These are phyloP conservation scores for Epiblema foenella DNA, from an alignment of 2,888 invertebrate species.

Conservation along the genomic window DNA sequence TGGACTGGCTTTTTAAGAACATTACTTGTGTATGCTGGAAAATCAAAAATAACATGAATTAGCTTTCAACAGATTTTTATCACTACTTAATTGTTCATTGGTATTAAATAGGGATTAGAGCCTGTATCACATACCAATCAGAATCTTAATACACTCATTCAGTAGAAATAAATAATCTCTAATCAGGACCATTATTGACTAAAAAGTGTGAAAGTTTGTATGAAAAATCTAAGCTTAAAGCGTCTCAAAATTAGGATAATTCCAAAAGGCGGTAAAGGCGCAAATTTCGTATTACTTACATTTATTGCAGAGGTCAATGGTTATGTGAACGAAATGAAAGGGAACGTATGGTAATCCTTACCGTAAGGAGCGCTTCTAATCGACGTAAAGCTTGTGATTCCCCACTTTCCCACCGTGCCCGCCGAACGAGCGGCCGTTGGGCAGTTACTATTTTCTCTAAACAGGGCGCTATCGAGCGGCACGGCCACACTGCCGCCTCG, in stretches of 20 bases:
- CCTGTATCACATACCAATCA: not conserved
- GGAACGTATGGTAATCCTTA: slow-evolving; percentile 63
- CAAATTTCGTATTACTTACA: slow-evolving; percentile 70
- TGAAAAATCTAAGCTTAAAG: slow-evolving; percentile 16
- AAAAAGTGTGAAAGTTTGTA: slow-evolving; percentile 26
- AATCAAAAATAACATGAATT: slow-evolving; percentile 52
- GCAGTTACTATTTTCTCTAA: slow-evolving; percentile 92
- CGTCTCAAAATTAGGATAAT: slow-evolving; percentile 3
- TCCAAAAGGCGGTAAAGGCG: slow-evolving; percentile 2
- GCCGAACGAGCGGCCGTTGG: slow-evolving; percentile 95
- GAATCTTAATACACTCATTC: not conserved
- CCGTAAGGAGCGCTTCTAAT: slow-evolving; percentile 92
- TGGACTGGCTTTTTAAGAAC: slow-evolving; percentile 78
- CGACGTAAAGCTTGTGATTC: slow-evolving; percentile 96
- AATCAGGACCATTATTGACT: not conserved
- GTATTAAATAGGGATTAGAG: too few relatives aligned
- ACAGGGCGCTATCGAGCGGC: slow-evolving; percentile 86
- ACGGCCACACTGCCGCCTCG: slow-evolving; percentile 86
- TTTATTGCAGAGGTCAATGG: not conserved
- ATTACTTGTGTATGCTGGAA: slow-evolving; percentile 74
- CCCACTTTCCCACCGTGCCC: slow-evolving; percentile 97
- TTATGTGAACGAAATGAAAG: not conserved
- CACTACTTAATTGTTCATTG: not conserved
- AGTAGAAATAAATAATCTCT: not conserved
- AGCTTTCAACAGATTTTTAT: slow-evolving; percentile 1